These are phyloP conservation scores for Pilophorus perplexus DNA, from an alignment of 2,888 invertebrate species.

Conservation along the genomic window DNA sequence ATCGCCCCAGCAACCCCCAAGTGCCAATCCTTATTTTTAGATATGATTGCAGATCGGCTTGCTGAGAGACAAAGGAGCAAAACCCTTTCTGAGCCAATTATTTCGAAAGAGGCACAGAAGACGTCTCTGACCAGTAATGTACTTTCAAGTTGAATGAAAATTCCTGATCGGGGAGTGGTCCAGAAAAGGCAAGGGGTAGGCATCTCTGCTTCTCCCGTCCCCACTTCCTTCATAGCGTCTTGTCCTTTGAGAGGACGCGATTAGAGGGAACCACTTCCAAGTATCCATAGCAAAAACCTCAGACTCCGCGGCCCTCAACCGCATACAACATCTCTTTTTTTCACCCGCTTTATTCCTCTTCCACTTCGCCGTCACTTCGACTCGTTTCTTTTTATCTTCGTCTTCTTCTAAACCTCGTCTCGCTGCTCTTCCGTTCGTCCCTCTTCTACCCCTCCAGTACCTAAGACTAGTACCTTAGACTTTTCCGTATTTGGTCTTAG, in stretches of 20 bases:
- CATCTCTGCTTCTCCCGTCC: slow-evolving; percentile 22
- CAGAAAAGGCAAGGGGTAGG: slow-evolving; percentile 11
- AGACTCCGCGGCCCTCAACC: slow-evolving; percentile 17
- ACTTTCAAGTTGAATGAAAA: slow-evolving; percentile 37
- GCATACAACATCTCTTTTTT: slow-evolving; percentile 33
- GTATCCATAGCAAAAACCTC: slow-evolving; percentile 39
- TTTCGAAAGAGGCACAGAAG: neutral
- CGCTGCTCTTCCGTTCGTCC: neutral
- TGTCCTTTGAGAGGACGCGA: slow-evolving; percentile 35
- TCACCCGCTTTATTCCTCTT: neutral
- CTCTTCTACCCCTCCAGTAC: neutral
- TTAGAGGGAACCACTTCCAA: slow-evolving; percentile 39
- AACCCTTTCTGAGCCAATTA: slow-evolving; percentile 7
- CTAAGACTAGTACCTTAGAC: slow-evolving; percentile 15
- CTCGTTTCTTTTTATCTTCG: slow-evolving; percentile 18
- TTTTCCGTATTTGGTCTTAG: slow-evolving; percentile 32
- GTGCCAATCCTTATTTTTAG: slow-evolving; percentile 14
- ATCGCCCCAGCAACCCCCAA: neutral
- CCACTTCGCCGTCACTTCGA: neutral
- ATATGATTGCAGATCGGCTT: slow-evolving; percentile 26
- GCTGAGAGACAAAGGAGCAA: slow-evolving; percentile 6
- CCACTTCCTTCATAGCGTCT: neutral
- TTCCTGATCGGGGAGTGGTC: slow-evolving; percentile 28
- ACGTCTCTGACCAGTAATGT: slow-evolving; percentile 1
- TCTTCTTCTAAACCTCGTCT: slow-evolving; percentile 9